Evolutionary conservation across 1,140 invertebrate genomes (phyloP).

Genomic region (Halesus radiatus): DNA sequence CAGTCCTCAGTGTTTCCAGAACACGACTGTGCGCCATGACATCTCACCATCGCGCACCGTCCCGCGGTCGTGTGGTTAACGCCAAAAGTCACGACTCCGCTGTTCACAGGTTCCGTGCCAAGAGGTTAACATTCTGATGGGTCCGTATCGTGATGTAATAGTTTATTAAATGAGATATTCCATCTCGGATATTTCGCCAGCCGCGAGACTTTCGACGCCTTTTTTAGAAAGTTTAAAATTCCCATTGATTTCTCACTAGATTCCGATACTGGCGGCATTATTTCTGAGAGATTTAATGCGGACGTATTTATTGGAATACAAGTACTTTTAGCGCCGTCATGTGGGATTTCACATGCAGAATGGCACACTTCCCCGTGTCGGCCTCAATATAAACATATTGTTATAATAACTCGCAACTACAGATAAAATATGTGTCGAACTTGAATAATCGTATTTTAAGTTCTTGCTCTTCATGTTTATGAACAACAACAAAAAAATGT

Average conservation of each 20-base stretch:
- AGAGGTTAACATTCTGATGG: conserved; percentile 47
- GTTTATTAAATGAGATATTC: conserved; percentile 52
- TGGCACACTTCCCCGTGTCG: too few species aligned
- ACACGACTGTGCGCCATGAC: conserved; percentile 20
- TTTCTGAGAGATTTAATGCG: background rate
- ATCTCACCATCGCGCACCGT: conserved; percentile 9
- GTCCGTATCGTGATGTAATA: conserved; percentile 49
- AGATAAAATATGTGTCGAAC: too few species aligned
- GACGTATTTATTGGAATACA: background rate
- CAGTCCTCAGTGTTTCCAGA: background rate
- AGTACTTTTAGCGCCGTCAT: too few species aligned
- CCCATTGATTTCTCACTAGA: conserved; percentile 11
- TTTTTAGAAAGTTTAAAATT: conserved; percentile 50
- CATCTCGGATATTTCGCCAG: conserved; percentile 37
- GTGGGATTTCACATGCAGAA: too few species aligned
- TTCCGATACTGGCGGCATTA: background rate
- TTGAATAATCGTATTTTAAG: too few species aligned
- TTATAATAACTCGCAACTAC: too few species aligned
- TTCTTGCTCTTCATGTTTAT: too few species aligned
- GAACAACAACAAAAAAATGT: too few species aligned
- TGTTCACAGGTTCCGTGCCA: conserved; percentile 41
- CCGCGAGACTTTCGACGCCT: conserved; percentile 47
- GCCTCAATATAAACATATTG: too few species aligned
- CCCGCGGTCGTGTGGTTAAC: conserved; percentile 30
- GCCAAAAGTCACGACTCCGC: conserved; percentile 46